Evolutionary conservation across 2,888 invertebrate species (phyloP).

Genomic region (Luffia ferchaultella): DNA sequence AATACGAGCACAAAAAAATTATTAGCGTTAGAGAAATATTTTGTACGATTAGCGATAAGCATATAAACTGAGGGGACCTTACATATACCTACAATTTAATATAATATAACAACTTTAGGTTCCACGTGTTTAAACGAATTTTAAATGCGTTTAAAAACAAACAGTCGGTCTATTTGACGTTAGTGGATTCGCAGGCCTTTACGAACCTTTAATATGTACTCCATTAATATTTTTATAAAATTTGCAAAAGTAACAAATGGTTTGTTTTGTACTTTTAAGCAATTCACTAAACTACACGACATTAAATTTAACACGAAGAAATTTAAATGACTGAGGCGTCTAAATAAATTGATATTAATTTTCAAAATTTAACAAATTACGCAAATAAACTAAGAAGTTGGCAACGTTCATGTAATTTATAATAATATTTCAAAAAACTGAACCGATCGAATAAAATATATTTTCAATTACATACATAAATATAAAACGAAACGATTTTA

Average conservation of each 20-base stretch:
- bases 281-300: slow-evolving; percentile 69
- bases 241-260: slow-evolving; percentile 77
- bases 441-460: slow-evolving; percentile 58
- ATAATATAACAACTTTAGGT: background rate
- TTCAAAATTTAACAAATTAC: slow-evolving; percentile 60
- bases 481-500: slow-evolving; percentile 6
- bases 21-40: background rate
- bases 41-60: background rate
- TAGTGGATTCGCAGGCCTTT: background rate
- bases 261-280: slow-evolving; percentile 75
- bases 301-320: slow-evolving; percentile 54
- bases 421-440: slow-evolving; percentile 49
- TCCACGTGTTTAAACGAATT: background rate
- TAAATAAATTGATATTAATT: slow-evolving; percentile 61
- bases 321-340: slow-evolving; percentile 45
- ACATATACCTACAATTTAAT: background rate
- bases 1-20: background rate
- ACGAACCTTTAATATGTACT: background rate
- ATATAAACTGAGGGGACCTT: background rate
- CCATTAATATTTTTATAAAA: slow-evolving; percentile 65
- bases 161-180: background rate
- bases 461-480: slow-evolving; percentile 30
- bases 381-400: slow-evolving; percentile 63
- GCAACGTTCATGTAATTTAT: slow-evolving; percentile 54
- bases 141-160: background rate